Base-by-base conservation (phyloP, 92 coral and sea anemone genomes). In the Zoanthus sociatus region DNA sequence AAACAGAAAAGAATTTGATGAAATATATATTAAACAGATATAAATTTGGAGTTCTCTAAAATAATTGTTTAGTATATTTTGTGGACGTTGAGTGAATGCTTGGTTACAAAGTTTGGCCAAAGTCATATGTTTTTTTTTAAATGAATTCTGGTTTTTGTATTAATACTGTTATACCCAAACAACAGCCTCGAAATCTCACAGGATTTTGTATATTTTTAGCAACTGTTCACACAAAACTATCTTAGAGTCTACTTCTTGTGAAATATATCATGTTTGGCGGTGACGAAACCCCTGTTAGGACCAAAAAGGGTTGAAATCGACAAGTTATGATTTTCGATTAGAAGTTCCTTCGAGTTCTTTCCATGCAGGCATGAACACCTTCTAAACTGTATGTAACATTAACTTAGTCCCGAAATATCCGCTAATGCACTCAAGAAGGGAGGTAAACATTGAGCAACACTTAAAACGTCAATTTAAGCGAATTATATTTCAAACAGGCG, bases 301-400 rank as follows among this genome's bases (percentile, higher is more conserved):
- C 47, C 13, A 69, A 46, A 64, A 44, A 46, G 18, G 9, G 20
- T n/a, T 64, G 18, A 76, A 54, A 77, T 77, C 82, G 79, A 76
- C 55, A 64, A 20, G 58, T n/a, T 58, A 9, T 11, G 72, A 79
- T 15, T 16, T 5, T 54, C 85, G 63, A 51, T 45, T 9, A 7
- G 44, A 3, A 44, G 45, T 63, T 26, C 10, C 44, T 69, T 20
- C 16, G 42, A 50, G 55, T 13, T 6, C 31, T 16, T 31, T 33
- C 45, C 10, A 69, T 33, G 74, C 42, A 69, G 74, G 9, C 46
- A 69, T 30, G 17, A 30, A 31, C 10, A 33, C 12, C 5, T 69
- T 10, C 17, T 63, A 18, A 7, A 18, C 8, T 16, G 31, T 1
- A 63, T 16, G n/a, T n/a, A 63, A 17, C 17, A 63, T 12, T 0